These are phyloP conservation scores for Gavia stellata DNA, from an alignment of 2,113 vertebrate species.

Conservation along the genomic window DNA sequence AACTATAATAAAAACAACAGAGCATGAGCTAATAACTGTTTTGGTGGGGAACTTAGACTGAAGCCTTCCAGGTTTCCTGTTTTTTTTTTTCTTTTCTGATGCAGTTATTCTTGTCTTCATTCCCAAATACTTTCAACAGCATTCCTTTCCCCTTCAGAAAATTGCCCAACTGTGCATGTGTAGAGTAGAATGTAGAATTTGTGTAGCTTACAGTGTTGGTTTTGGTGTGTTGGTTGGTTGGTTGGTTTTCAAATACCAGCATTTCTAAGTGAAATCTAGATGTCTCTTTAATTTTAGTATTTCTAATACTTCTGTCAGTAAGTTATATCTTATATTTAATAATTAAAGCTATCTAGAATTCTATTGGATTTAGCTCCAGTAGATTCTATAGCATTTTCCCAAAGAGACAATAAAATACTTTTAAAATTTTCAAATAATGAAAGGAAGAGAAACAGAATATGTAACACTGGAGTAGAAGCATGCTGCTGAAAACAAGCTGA, in stretches of 20 bases:
- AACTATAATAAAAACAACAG: neutral
- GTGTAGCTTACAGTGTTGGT: neutral
- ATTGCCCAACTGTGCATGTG: neutral
- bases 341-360: neutral
- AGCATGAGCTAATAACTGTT: neutral
- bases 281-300: neutral
- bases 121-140: neutral
- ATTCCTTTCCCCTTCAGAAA: neutral
- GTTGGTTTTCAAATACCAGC: neutral
- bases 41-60: neutral
- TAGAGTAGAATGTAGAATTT: neutral
- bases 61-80: neutral
- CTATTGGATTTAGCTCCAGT: neutral
- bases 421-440: neutral
- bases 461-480: neutral
- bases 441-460: neutral
- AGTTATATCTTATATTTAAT: neutral
- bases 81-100: neutral
- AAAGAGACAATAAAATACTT: neutral
- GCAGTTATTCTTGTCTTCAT: neutral
- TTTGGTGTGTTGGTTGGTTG: neutral
- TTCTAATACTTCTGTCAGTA: neutral
- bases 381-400: neutral
- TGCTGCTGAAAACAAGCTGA: constrained; percentile 1
- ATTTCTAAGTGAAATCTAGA: neutral